Percentiles rank a stretch among this genome's conserved stretches.
Conservation (phyloP, 2,888 invertebrate genomes). For the Oligia fasciuncula region DNA sequence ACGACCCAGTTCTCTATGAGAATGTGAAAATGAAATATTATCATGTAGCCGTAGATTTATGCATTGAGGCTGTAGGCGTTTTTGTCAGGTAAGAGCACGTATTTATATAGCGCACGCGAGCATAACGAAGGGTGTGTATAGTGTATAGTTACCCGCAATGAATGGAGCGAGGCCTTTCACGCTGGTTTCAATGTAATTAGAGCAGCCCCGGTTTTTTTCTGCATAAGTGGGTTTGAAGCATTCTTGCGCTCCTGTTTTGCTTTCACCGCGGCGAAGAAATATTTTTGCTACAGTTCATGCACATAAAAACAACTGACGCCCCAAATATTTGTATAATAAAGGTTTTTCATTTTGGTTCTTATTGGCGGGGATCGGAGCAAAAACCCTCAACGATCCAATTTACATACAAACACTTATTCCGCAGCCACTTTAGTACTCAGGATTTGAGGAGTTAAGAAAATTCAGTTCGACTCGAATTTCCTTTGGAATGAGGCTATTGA, state of each 20-base stretch:
- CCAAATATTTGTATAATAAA: constrained; percentile 60
- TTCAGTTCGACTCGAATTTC: constrained; percentile 60
- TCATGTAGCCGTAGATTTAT: constrained; percentile 54
- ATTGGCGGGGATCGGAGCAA: constrained; percentile 47
- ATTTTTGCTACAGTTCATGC: constrained; percentile 65
- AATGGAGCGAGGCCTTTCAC: constrained; percentile 82
- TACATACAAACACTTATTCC: constrained; percentile 65
- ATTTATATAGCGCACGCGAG: constrained; percentile 69
- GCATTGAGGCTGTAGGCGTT: constrained; percentile 59
- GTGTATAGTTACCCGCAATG: constrained; percentile 77
- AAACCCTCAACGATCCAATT: constrained; percentile 62
- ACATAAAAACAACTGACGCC: constrained; percentile 60
- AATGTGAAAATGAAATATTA: constrained; percentile 54
- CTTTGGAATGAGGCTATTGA: constrained; percentile 54
- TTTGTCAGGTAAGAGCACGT: constrained; percentile 67
- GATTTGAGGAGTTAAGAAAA: constrained; percentile 65
- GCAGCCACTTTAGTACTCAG: constrained; percentile 58
- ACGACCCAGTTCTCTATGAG: constrained; percentile 36
- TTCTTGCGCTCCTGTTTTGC: constrained; percentile 75
- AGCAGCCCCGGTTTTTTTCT: constrained; percentile 80
- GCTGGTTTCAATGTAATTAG: constrained; percentile 87
- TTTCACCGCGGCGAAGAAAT: constrained; percentile 67
- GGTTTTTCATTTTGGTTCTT: constrained; percentile 60
- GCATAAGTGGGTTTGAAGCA: constrained; percentile 82
- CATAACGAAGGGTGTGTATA: constrained; percentile 70